Percentiles rank a stretch among this genome's conserved stretches.
Evolutionary conservation across 2,113 vertebrate species (phyloP).

Genomic region (Xiphophorus maculatus): DNA sequence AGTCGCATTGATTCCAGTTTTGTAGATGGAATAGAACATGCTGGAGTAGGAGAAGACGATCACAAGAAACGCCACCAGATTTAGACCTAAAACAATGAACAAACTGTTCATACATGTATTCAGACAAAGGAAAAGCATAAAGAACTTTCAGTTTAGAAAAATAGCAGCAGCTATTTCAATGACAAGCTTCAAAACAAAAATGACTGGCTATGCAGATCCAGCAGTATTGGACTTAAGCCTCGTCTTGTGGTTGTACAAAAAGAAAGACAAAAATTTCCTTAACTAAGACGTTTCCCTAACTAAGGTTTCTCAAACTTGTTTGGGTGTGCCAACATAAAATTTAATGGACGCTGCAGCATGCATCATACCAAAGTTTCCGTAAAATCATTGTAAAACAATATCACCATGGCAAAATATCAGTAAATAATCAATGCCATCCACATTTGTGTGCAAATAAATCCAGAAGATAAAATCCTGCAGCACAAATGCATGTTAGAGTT

Average conservation of each 20-base stretch:
- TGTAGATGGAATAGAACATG: slow-evolving; percentile 84
- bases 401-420: too few relatives aligned
- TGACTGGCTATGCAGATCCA: neutral
- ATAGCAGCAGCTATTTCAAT: neutral
- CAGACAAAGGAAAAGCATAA: slow-evolving; percentile 2
- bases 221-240: neutral
- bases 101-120: slow-evolving; percentile 8
- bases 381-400: too few relatives aligned
- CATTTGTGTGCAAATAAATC: too few relatives aligned
- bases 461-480: too few relatives aligned
- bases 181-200: neutral
- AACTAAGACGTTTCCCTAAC: neutral
- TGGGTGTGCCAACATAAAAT: neutral
- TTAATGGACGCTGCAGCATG: neutral
- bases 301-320: neutral
- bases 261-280: neutral
- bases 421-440: too few relatives aligned
- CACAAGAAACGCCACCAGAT: slow-evolving; percentile 82
- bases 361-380: neutral
- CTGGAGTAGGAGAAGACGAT: slow-evolving; percentile 79
- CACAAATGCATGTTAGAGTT: too few relatives aligned
- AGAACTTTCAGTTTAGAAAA: neutral
- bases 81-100: slow-evolving; percentile 75
- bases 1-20: slow-evolving; percentile 77
- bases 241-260: neutral